Percentiles rank a stretch among this genome's conserved stretches.
Evolutionary conservation across 1,140 invertebrate genomes (phyloP).

Genomic region (Halyomorpha halys): DNA sequence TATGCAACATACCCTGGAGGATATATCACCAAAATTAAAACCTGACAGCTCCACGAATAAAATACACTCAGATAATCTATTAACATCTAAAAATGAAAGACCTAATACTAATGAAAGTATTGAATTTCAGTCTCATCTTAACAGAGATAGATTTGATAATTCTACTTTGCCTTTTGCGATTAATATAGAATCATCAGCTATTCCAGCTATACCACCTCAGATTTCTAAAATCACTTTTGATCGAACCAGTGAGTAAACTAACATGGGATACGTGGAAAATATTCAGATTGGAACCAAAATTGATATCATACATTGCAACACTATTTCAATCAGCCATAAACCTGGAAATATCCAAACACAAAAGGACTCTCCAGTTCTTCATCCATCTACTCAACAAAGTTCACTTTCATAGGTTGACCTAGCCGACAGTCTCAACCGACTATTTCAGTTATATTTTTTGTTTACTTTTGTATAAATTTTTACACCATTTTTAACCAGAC

Average conservation of each 20-base stretch:
- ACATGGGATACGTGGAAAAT: conserved; percentile 11
- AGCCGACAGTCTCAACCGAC: conserved; percentile 13
- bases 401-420: not conserved
- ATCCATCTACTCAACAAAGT: conserved; percentile 33
- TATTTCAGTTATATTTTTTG: not conserved
- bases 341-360: conserved; percentile 29
- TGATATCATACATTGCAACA: conserved; percentile 27
- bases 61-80: conserved; percentile 27
- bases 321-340: not conserved
- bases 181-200: conserved; percentile 1
- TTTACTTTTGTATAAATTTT: too few species aligned
- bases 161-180: conserved; percentile 14
- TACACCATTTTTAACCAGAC: too few species aligned
- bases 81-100: conserved; percentile 34
- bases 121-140: not conserved
- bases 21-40: not conserved
- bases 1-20: not conserved
- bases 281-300: conserved; percentile 32
- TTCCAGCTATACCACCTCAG: not conserved
- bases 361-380: conserved; percentile 30
- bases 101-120: not conserved
- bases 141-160: not conserved
- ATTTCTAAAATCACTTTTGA: not conserved
- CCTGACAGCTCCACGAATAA: not conserved
- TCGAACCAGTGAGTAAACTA: not conserved